These are phyloP conservation scores for Abramis brama DNA, from an alignment of 2,113 vertebrate genomes.

Conservation along the genomic window DNA sequence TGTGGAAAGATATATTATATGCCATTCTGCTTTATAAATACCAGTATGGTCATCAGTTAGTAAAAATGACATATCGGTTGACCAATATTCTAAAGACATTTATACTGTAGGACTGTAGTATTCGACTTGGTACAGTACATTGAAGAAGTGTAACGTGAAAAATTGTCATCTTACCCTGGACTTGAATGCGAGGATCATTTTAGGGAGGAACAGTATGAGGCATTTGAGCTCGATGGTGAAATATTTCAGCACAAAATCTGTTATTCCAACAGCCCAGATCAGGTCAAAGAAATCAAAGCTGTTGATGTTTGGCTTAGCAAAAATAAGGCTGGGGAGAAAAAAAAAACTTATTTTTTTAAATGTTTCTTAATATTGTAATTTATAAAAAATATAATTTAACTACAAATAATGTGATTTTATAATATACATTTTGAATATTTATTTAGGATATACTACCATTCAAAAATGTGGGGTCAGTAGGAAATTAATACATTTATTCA, in stretches of 20 bases:
- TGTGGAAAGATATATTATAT: background rate
- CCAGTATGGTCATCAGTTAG: background rate
- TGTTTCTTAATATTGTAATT: background rate
- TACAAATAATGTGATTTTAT: background rate
- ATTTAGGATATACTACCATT: background rate
- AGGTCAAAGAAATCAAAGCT: slow-evolving; percentile 93
- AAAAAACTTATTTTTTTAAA: background rate
- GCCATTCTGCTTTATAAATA: background rate
- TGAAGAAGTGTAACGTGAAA: background rate
- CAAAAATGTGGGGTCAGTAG: background rate
- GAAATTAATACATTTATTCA: background rate
- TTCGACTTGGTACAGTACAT: background rate
- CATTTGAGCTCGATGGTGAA: slow-evolving; percentile 93
- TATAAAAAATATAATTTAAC: background rate
- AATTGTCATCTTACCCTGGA: slow-evolving; percentile 83
- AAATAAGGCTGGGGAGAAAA: slow-evolving; percentile 82
- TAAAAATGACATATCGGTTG: background rate
- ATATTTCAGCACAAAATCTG: slow-evolving; percentile 95
- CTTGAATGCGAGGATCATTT: slow-evolving; percentile 92
- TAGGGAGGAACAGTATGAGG: slow-evolving; percentile 88
- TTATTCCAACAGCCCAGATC: slow-evolving; percentile 94
- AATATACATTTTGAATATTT: background rate
- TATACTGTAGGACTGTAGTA: background rate
- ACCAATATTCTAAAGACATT: background rate
- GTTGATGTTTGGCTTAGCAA: slow-evolving; percentile 90